Evolutionary conservation across 2,113 vertebrate genomes (phyloP).

Genomic region (Syrrhaptes paradoxus): DNA sequence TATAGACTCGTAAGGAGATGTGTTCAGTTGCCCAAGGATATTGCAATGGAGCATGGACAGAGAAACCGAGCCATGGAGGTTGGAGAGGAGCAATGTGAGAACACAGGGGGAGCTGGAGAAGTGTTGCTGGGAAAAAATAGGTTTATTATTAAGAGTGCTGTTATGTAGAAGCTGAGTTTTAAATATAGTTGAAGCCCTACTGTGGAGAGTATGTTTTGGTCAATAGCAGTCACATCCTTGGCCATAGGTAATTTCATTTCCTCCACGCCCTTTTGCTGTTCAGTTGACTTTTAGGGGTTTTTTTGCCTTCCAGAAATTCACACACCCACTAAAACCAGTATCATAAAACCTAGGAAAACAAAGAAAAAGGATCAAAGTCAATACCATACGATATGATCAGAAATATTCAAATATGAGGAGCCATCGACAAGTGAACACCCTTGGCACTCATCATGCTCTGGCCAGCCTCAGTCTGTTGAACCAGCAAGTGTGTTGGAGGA

Average conservation of each 20-base stretch:
- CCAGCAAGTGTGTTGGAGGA: background rate
- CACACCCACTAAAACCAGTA: background rate
- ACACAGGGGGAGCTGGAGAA: background rate
- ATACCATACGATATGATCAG: rapidly evolving
- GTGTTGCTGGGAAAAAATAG: background rate
- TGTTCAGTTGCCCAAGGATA: background rate
- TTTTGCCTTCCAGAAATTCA: background rate
- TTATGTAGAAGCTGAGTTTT: background rate
- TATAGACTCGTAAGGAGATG: background rate
- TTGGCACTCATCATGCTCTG: too few species aligned
- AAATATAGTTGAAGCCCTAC: background rate
- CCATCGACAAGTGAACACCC: background rate
- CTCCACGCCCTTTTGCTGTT: background rate
- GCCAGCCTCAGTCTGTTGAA: background rate
- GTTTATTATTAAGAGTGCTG: background rate
- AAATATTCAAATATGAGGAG: background rate
- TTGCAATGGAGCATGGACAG: background rate
- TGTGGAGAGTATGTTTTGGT: background rate
- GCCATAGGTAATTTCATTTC: background rate
- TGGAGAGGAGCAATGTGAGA: background rate
- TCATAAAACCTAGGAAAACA: background rate
- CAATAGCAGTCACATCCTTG: background rate
- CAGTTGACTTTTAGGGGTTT: background rate
- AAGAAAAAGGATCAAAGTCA: background rate
- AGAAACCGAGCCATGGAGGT: background rate